Percentiles rank a stretch among this genome's conserved stretches.
phyloP scores from a whole-genome alignment of 2,113 vertebrate genomes.

The Poeciliopsis turrubarensis region DNA sequence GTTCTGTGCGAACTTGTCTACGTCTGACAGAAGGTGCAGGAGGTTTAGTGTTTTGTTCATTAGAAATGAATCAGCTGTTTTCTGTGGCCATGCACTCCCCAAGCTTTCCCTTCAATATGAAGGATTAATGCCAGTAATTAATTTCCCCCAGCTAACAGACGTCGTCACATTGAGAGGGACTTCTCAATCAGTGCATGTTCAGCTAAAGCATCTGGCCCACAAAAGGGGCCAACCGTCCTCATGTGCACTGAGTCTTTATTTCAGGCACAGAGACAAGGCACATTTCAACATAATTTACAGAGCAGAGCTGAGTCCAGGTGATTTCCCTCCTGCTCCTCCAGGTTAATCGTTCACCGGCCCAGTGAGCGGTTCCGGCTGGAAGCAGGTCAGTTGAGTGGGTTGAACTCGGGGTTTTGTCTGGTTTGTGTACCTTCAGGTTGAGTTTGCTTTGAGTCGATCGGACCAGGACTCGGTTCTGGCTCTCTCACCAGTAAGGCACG shows the following conservation, averaged over 20 bases:
- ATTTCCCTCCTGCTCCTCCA: background rate
- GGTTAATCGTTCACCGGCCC: slow-evolving; percentile 10
- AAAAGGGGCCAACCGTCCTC: slow-evolving; percentile 4
- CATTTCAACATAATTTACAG: slow-evolving; percentile 29
- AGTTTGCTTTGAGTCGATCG: slow-evolving; percentile 7
- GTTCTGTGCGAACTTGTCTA: background rate
- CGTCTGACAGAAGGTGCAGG: slow-evolving; percentile 18
- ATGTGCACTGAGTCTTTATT: slow-evolving; percentile 8
- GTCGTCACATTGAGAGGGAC: slow-evolving; percentile 36
- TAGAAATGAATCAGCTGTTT: slow-evolving; percentile 42
- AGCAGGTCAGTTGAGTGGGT: slow-evolving; percentile 38
- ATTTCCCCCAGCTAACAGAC: slow-evolving; percentile 24
- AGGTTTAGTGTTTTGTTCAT: slow-evolving; percentile 49
- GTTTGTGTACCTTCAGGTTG: slow-evolving; percentile 13
- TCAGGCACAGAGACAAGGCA: slow-evolving; percentile 58
- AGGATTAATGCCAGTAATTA: slow-evolving; percentile 53
- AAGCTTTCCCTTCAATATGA: slow-evolving; percentile 78
- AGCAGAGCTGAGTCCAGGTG: background rate
- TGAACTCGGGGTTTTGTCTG: slow-evolving; percentile 20
- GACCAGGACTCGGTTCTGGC: background rate
- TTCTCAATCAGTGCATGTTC: slow-evolving; percentile 50
- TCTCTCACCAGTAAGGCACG: slow-evolving; percentile 87
- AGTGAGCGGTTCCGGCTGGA: slow-evolving; percentile 15
- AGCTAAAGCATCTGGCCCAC: slow-evolving; percentile 7
- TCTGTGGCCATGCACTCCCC: slow-evolving; percentile 19